Evolutionary conservation across 2,888 invertebrate species (phyloP).

Genomic region (Eugnorisma glareosa): DNA sequence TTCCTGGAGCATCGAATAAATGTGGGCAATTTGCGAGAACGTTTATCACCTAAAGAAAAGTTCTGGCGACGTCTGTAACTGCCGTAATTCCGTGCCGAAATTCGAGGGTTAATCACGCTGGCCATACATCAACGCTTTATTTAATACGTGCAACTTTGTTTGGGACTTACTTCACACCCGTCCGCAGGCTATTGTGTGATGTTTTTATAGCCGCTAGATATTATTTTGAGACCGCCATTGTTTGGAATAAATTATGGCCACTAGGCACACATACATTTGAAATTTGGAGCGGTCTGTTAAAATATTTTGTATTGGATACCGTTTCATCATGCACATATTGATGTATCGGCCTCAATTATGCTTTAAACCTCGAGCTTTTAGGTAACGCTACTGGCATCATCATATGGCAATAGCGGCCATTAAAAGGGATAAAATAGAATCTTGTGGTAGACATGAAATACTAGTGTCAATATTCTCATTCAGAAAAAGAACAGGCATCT

Average conservation of each 20-base stretch:
- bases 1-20: slow-evolving; percentile 85
- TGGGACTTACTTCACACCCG: slow-evolving; percentile 74
- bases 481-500: background rate
- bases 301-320: slow-evolving; percentile 56
- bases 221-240: slow-evolving; percentile 64
- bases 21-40: slow-evolving; percentile 88
- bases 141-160: slow-evolving; percentile 83
- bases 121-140: slow-evolving; percentile 84
- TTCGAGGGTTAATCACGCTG: slow-evolving; percentile 86
- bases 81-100: slow-evolving; percentile 84
- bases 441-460: no score
- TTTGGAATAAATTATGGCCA: slow-evolving; percentile 60
- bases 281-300: slow-evolving; percentile 50
- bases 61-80: slow-evolving; percentile 86
- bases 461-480: background rate
- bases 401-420: background rate
- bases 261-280: slow-evolving; percentile 52
- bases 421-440: background rate
- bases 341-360: slow-evolving; percentile 35
- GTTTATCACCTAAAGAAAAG: slow-evolving; percentile 90
- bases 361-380: slow-evolving; percentile 28
- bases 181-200: slow-evolving; percentile 61
- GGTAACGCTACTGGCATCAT: slow-evolving; percentile 12
- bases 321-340: slow-evolving; percentile 41
- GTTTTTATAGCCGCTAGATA: slow-evolving; percentile 64